Base-by-base conservation (phyloP, 2,113 vertebrate species). In the Tyrannus savana region DNA sequence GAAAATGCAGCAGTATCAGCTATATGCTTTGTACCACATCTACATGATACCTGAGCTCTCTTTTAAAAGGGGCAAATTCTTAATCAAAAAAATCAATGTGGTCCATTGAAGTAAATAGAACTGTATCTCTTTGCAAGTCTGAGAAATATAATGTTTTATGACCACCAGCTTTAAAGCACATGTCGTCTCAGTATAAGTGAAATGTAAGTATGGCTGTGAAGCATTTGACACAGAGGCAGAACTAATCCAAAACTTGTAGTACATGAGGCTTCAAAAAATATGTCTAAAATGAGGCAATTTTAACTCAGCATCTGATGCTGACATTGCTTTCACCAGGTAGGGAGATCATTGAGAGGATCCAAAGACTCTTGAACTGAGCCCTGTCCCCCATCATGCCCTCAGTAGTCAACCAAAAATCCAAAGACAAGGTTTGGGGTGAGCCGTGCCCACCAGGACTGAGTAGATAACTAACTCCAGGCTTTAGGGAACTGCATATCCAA, bases 341-440 rank as follows among this genome's bases (percentile, higher is more conserved):
- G 19, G 22, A 93, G 9, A 2, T 11, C 24, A 5, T 15, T 60
- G 21, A 24, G 39, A 73, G 12, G 30, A 73, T 80, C 5, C 10
- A 37, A 83, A 52, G 39, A 86, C 35, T 22, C 2, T 6, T 35
- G 14, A 27, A 64, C 6, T 68, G 24, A 86, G 5, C 73, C 10
- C 9, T 82, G 28, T 73, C 1, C 14, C 23, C 1, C 7, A 6
- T 25, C 2, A 1, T 8, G 4, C 3, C 5, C 21, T 7, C 19
- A 27, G 7, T 4, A 44, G 12, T 49, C 46, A 69, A 31, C 1
- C 25, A 89, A 56, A 89, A 89, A 21, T 72, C n/a, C 10, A 8
- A 31, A 66, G 16, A 21, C 46, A 25, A 59, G 7, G 10, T 4
- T 6, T 44, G 14, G 15, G 11, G 22, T 47, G 24, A 84, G 30